phyloP scores from a whole-genome alignment of 2,113 vertebrate species.

The Epinephelus moara region DNA sequence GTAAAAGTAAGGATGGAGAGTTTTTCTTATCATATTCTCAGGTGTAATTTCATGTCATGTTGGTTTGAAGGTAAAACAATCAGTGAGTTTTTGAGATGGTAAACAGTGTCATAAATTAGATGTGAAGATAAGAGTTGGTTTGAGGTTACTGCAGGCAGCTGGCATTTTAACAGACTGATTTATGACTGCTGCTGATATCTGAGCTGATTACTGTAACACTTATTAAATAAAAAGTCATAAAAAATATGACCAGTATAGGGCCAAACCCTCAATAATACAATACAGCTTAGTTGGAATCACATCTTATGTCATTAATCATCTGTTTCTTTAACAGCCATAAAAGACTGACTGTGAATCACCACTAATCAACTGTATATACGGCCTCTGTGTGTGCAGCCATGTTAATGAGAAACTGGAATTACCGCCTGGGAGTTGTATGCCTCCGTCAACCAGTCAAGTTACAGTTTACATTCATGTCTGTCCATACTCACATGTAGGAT shows the following conservation, averaged over 20 bases:
- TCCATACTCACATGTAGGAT: too few species aligned
- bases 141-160: neutral
- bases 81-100: neutral
- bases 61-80: neutral
- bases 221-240: slow-evolving; percentile 9
- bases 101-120: slow-evolving; percentile 12
- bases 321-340: neutral
- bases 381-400: neutral
- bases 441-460: too few species aligned
- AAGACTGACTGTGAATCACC: neutral
- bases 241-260: neutral
- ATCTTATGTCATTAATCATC: neutral
- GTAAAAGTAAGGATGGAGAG: neutral
- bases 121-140: neutral
- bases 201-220: slow-evolving; percentile 6
- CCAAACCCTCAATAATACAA: neutral
- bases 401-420: neutral
- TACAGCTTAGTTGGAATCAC: neutral
- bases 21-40: neutral
- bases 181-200: slow-evolving; percentile 23
- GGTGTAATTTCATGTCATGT: neutral
- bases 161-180: slow-evolving; percentile 26
- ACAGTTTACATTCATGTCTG: too few species aligned
- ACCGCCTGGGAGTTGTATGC: too few species aligned
- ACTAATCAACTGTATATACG: neutral